Conservation (phyloP, 2,113 vertebrate species). For the Progne subis region DNA sequence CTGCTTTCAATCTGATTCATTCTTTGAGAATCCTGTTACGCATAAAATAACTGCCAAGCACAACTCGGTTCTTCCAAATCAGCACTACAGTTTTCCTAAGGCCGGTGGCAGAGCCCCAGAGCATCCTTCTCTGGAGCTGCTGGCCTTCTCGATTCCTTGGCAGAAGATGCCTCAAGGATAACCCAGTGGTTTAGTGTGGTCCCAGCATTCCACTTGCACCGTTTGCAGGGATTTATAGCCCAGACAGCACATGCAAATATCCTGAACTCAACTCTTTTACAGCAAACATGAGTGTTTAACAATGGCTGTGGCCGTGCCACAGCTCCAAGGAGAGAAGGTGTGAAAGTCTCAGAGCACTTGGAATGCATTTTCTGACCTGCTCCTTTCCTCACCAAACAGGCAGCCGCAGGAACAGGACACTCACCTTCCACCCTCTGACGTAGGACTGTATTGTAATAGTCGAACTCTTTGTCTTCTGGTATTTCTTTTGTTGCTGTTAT, state of each 20-base stretch:
- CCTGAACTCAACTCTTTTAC: not conserved
- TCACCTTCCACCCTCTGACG: conserved; percentile 96
- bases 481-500: conserved; percentile 92
- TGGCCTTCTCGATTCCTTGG: not conserved
- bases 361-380: not conserved
- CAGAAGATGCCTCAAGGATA: not conserved
- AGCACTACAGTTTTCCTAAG: rapidly evolving
- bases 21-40: not conserved
- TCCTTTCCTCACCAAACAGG: not conserved
- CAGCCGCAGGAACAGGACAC: not conserved
- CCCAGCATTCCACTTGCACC: not conserved
- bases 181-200: not conserved
- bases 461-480: conserved; percentile 86
- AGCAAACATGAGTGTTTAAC: not conserved
- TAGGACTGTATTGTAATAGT: conserved; percentile 90
- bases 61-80: not conserved
- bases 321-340: not conserved
- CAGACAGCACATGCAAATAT: not conserved
- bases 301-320: rapidly evolving
- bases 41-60: not conserved
- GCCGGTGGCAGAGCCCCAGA: not conserved
- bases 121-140: not conserved
- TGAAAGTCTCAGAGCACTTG: not conserved
- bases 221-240: not conserved
- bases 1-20: not conserved